Percentiles rank a stretch among this genome's conserved stretches.
These are phyloP conservation scores for Rhipidura dahli DNA, from an alignment of 2,113 vertebrate genomes.

Conservation along the genomic window DNA sequence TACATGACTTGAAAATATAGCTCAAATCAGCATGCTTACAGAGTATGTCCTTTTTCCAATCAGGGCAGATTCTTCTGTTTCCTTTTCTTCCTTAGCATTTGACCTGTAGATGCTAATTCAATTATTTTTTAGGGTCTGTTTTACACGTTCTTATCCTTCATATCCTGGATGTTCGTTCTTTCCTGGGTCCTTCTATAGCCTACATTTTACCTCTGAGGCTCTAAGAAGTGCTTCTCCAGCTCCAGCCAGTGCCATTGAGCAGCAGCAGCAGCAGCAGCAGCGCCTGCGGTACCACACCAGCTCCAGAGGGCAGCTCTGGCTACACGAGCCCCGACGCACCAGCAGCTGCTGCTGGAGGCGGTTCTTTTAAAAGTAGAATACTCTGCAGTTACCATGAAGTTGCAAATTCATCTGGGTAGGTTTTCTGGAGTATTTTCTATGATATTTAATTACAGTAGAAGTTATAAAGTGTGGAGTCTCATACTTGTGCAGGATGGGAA, in stretches of 20 bases:
- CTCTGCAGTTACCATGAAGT: neutral
- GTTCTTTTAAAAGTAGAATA: neutral
- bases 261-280: neutral
- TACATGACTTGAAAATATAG: slow-evolving; percentile 27
- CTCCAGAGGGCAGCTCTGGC: neutral
- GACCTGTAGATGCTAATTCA: neutral
- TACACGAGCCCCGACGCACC: neutral
- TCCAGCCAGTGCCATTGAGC: neutral
- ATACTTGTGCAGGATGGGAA: neutral
- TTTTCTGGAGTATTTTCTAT: neutral
- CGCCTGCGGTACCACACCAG: neutral
- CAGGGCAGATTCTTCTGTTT: neutral
- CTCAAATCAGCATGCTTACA: slow-evolving; percentile 36
- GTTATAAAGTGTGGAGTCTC: neutral
- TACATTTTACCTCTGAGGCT: neutral
- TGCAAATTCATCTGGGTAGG: neutral
- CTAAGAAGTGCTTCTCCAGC: neutral
- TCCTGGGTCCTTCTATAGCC: neutral
- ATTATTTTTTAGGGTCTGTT: neutral
- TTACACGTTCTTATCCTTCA: neutral
- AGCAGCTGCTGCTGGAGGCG: neutral
- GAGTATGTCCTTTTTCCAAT: neutral
- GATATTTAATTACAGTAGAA: neutral
- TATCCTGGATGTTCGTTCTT: slow-evolving; percentile 3
- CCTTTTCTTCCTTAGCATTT: neutral